Evolutionary conservation across 2,113 vertebrate genomes (phyloP).

Genomic region (Oryzias melastigma): DNA sequence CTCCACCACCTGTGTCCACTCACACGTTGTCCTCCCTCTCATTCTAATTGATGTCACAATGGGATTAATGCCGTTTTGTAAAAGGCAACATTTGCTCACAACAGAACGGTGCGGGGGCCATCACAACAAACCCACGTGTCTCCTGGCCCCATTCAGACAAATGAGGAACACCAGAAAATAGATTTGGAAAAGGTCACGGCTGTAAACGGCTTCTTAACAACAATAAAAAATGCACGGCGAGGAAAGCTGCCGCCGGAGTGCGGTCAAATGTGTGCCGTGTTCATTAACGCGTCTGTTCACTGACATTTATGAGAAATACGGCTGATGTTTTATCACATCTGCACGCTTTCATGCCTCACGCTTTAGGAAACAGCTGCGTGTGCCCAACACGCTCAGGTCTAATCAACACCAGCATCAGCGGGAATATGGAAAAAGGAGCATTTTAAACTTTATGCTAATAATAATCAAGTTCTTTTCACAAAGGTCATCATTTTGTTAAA

Average conservation of each 20-base stretch:
- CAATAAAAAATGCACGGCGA: conserved; percentile 32
- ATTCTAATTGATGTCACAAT: conserved; percentile 61
- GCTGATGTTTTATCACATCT: conserved; percentile 29
- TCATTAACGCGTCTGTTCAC: conserved; percentile 15
- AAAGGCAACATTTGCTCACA: conserved; percentile 57
- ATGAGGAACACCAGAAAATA: conserved; percentile 36
- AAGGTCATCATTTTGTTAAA: too few species aligned
- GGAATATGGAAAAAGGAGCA: not conserved
- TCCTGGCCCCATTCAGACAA: conserved; percentile 23
- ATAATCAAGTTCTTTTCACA: too few species aligned
- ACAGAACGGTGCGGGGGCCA: conserved; percentile 52
- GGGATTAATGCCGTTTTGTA: conserved; percentile 60
- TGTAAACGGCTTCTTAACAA: conserved; percentile 58
- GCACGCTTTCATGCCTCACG: not conserved
- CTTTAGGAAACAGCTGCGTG: not conserved
- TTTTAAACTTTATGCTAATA: too few species aligned
- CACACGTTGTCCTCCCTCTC: conserved; percentile 33
- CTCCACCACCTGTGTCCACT: conserved; percentile 9
- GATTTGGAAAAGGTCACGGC: conserved; percentile 67
- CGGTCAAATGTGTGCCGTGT: conserved; percentile 1
- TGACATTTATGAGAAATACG: conserved; percentile 31
- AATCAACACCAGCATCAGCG: conserved; percentile 3
- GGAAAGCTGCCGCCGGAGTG: conserved; percentile 18
- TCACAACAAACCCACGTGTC: conserved; percentile 45
- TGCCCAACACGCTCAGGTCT: not conserved